Base-by-base conservation (phyloP, 2,113 vertebrate species). In the Thunnus thynnus region DNA sequence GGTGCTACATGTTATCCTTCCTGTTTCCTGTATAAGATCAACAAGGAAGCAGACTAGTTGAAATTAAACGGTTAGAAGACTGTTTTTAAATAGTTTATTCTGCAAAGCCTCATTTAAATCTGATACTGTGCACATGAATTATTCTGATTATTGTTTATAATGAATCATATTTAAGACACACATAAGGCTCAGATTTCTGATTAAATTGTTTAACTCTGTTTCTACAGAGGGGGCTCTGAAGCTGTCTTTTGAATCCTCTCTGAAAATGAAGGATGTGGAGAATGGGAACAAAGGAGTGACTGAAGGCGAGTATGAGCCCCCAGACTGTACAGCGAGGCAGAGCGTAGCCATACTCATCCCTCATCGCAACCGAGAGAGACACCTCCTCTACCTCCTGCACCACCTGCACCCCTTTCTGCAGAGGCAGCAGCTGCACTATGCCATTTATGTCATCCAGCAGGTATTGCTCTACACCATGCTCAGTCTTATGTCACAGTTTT, bases 361-460 rank as follows among this genome's bases (percentile, higher is more conserved):
- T 0, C 94, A 98, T 83, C 95, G 98, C 62, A 95, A 94, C 80
- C 89, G 98, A 14, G 98, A 99, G 93, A 96, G 85, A 41, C 98
- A 99, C 56, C 96, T 99, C 54, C 91, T 97, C 55, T 99, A 98
- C 92, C 95, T 99, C 51, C 92, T 99, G 51, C 89, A 97, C 16
- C 95, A 99, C 87, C 95, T 99, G 20, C 98, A 99, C 77, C 98
- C 98, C 0, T 99, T 99, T 83, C 88, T 99, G 61, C 97, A 99
- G 85, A 94, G 97, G 79, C 98, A 99, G 93, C 98, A 98, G 90
- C 92, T 99, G 47, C 96, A 98, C 57, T 99, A 99, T 0, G 95
- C 94, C 87, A 96, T 99, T 82, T 99, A 98, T 0, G 85, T 99
- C 87, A 97, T 99, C 82, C 97, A 99, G 81, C 98, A 99, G 97